Evolutionary conservation across 23 tunicate species (phyloP), one percentile per base, ranked within the genome.

Genomic region (Halocynthia roretzi): DNA sequence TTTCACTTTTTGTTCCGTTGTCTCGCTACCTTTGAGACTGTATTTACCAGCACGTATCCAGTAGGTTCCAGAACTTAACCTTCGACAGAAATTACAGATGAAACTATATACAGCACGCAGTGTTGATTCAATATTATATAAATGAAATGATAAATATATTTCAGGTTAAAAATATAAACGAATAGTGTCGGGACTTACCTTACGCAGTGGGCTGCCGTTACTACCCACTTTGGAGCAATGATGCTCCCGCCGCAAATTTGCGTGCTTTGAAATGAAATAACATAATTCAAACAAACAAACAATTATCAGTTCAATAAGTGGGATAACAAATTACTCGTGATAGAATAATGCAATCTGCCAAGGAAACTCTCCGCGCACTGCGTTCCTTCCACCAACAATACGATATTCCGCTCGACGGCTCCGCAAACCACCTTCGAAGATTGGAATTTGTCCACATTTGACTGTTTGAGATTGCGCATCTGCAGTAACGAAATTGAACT

Each of bases 131-230:
- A 15, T 60, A 0, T 18, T 1, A 18, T 1, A 15, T 18, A 15
- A 60, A 15, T 18, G 64, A 1, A 4, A 18, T 60, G 17, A 1
- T 15, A 4, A 15, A n/a, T 58, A 58, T n/a, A 58, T 15, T 58
- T 14, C 64, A 58, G 17, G 64, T 58, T 58, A n/a, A 58, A 58
- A 58, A 58, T n/a, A 14, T 2, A 4, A 14, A 14, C 2, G 17
- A 58, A n/a, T 0, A 15, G 17, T 58, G 4, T 4, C n/a, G 17
- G n/a, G 64, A 58, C 17, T 67, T 67, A 67, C 71, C 31, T 67
- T 40, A 67, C 71, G 71, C 71, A 67, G 71, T 67, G 71, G 2
- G 71, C 71, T 11, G 71, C 71, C n/a, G 71, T 67, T 2, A 67
- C 12, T 5, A 67, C 31, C 71, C 71, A 67, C 31, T 67, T 67